Conservation (phyloP, 2,888 invertebrate genomes). For the Listrodromus nycthemerus region DNA sequence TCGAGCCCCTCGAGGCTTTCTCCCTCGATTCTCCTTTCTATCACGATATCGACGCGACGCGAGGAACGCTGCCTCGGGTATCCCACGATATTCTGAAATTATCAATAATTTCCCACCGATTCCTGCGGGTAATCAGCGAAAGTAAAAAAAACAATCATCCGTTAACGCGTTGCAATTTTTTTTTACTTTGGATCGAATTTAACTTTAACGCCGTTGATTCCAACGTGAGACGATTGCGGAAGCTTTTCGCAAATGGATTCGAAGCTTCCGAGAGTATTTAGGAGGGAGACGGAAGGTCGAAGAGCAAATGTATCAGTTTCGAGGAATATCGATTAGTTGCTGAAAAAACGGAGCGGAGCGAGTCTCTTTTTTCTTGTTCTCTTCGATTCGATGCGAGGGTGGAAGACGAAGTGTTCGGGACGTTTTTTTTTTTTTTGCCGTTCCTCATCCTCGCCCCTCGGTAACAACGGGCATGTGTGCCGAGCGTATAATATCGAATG, state of each 20-base stretch:
- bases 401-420: constrained; percentile 16
- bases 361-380: constrained; percentile 7
- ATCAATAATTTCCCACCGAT: not conserved
- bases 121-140: not conserved
- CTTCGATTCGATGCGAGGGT: not conserved
- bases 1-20: constrained; percentile 41
- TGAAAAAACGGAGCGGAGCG: constrained; percentile 3
- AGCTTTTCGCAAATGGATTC: constrained; percentile 28
- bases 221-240: constrained; percentile 31
- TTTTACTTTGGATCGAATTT: constrained; percentile 9
- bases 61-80: not conserved
- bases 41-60: not conserved
- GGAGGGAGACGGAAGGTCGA: not conserved
- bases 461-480: constrained; percentile 15
- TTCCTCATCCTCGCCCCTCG: not conserved
- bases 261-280: not conserved
- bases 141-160: constrained; percentile 4
- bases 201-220: not conserved
- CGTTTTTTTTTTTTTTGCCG: not conserved
- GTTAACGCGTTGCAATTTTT: not conserved
- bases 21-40: constrained; percentile 11
- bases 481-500: constrained; percentile 40
- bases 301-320: constrained; percentile 33
- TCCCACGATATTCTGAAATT: not conserved
- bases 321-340: constrained; percentile 43